These are phyloP conservation scores for Catocala nupta DNA, from an alignment of 2,888 invertebrate species.

Conservation along the genomic window DNA sequence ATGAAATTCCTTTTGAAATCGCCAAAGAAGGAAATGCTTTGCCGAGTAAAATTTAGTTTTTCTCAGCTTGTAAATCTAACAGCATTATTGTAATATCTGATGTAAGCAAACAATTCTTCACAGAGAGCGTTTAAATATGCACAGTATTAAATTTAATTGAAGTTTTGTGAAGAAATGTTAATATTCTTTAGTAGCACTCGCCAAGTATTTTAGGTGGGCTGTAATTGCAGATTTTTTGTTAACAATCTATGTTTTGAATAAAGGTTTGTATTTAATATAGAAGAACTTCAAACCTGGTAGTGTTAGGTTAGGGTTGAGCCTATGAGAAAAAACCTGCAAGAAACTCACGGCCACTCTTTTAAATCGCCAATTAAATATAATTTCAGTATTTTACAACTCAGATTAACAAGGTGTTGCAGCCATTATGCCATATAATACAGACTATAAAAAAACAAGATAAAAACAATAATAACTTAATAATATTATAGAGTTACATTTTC, in stretches of 20 bases:
- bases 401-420: too few relatives aligned
- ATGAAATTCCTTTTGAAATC: background rate
- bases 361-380: too few relatives aligned
- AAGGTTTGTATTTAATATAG: too few relatives aligned
- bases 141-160: slow-evolving; percentile 18
- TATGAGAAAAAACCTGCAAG: too few relatives aligned
- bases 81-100: slow-evolving; percentile 20
- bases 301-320: too few relatives aligned
- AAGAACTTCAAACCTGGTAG: too few relatives aligned
- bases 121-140: slow-evolving; percentile 4
- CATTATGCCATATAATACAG: too few relatives aligned
- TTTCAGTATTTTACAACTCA: too few relatives aligned
- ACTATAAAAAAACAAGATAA: too few relatives aligned
- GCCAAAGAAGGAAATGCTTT: slow-evolving; percentile 2
- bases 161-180: slow-evolving; percentile 6
- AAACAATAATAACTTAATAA: too few relatives aligned
- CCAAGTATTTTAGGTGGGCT: background rate
- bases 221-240: background rate
- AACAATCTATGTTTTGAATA: background rate
- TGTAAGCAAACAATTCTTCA: slow-evolving; percentile 6
- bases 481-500: too few relatives aligned
- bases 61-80: slow-evolving; percentile 19
- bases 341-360: too few relatives aligned
- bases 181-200: background rate
- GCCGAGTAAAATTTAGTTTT: slow-evolving; percentile 8